Conservation (phyloP, 2,113 vertebrate genomes). For the Odontesthes bonariensis region DNA sequence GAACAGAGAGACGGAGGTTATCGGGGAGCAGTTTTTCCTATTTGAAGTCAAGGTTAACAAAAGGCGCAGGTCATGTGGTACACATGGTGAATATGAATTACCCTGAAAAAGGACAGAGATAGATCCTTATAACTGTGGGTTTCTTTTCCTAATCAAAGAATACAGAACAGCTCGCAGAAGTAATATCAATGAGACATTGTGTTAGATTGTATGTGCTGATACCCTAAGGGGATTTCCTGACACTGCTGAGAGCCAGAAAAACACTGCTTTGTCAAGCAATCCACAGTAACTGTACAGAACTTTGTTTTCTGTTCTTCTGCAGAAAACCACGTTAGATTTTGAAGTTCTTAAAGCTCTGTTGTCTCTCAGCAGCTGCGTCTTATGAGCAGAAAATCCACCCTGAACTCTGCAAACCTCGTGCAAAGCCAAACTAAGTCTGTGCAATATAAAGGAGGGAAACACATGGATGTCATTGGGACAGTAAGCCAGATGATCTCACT, state of each 20-base stretch:
- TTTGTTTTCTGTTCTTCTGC: background rate
- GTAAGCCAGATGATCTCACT: constrained; percentile 29
- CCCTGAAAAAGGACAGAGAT: constrained; percentile 18
- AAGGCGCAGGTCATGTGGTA: constrained; percentile 19
- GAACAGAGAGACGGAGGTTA: constrained; percentile 36
- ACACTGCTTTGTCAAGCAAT: background rate
- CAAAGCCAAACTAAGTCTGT: constrained; percentile 8
- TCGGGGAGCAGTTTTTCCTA: constrained; percentile 14
- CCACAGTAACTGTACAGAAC: constrained; percentile 13
- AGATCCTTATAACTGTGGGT: constrained; percentile 22
- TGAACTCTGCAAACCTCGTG: background rate
- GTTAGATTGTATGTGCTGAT: constrained; percentile 24
- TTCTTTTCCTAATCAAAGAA: constrained; percentile 24
- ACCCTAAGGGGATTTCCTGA: constrained; percentile 52
- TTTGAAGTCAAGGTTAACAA: constrained; percentile 64
- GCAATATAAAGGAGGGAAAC: background rate
- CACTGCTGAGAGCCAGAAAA: constrained; percentile 7
- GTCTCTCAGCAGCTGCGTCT: constrained; percentile 29
- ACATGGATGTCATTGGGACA: background rate
- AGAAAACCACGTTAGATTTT: background rate
- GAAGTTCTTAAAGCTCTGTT: constrained; percentile 15
- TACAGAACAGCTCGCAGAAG: constrained; percentile 27
- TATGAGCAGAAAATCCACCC: background rate
- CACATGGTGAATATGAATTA: constrained; percentile 43
- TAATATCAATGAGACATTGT: constrained; percentile 44